Base-by-base conservation (phyloP, 1,140 invertebrate species). In the Ostrea edulis region DNA sequence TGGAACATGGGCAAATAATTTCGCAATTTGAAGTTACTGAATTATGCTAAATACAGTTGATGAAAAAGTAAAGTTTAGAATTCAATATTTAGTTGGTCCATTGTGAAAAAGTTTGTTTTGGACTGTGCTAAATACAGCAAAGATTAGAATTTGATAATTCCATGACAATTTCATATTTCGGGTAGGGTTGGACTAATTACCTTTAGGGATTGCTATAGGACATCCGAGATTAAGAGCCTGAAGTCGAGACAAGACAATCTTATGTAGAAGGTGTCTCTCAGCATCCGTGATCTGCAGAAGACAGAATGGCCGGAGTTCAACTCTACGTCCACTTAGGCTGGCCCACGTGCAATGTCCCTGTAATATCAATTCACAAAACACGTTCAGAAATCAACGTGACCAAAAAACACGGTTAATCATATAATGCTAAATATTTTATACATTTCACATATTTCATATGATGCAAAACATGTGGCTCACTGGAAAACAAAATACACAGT, bases 271-370 rank as follows among this genome's bases (percentile, higher is more conserved):
- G 87, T 97, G 96, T 86, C 97, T 95, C 95, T 99, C 98, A 54
- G 97, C 96, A 88, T 98, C 97, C 62, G 96, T 97, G 85, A 99
- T 96, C 53, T 96, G 96, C 54, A 97, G 96, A 77, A 98, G 94
- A 68, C 96, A 96, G 11, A 96, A 97, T 89, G 97, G 96, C 54
- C 96, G 95, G 71, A 98, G 95, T 53, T 96, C 96, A 87, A 98
- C 97, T 90, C 96, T 96, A 85, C 97, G 96, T 51, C 97, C 97
- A 87, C 96, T 96, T 82, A 97, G 96, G 90, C 97, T 97, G 93
- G 96, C 96, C 98, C 98, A 98, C 90, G 96, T 96, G 95, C 97
- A 97, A 93, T 97, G 97, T 90, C 97, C 97, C 98, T 98, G 95
- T 87, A 92, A 92, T 82, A 87, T 88, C 68, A 29, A 83, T 83